These are phyloP conservation scores for Amphilophus citrinellus DNA, from an alignment of 2,113 vertebrate genomes.

Conservation along the genomic window DNA sequence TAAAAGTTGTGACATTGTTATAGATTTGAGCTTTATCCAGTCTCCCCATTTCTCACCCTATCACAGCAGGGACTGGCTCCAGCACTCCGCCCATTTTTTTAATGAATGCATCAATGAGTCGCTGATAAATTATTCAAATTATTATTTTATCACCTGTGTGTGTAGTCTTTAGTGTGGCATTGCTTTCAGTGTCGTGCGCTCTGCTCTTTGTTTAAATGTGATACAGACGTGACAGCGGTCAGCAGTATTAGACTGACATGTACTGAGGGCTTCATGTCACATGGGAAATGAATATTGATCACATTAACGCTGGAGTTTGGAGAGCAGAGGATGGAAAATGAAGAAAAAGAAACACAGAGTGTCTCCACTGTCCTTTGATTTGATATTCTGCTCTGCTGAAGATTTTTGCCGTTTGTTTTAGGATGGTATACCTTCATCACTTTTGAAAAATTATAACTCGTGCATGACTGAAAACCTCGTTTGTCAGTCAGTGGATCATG, in stretches of 20 bases:
- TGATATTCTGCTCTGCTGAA: not conserved
- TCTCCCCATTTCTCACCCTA: not conserved
- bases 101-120: not conserved
- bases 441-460: not conserved
- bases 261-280: not conserved
- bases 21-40: not conserved
- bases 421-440: not conserved
- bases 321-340: fast-evolving
- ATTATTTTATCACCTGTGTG: not conserved
- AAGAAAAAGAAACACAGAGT: not conserved
- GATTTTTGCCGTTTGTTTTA: not conserved
- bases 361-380: not conserved
- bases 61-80: not conserved
- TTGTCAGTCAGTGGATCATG: not conserved
- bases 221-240: conserved; percentile 36
- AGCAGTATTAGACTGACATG: not conserved
- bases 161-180: not conserved
- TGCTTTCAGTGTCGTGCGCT: not conserved
- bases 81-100: not conserved
- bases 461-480: not conserved
- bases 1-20: not conserved
- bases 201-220: conserved; percentile 22
- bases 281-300: not conserved
- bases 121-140: not conserved
- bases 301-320: not conserved